phyloP scores from a whole-genome alignment of 2,888 invertebrate species.

The Tetrapedia diversipes region DNA sequence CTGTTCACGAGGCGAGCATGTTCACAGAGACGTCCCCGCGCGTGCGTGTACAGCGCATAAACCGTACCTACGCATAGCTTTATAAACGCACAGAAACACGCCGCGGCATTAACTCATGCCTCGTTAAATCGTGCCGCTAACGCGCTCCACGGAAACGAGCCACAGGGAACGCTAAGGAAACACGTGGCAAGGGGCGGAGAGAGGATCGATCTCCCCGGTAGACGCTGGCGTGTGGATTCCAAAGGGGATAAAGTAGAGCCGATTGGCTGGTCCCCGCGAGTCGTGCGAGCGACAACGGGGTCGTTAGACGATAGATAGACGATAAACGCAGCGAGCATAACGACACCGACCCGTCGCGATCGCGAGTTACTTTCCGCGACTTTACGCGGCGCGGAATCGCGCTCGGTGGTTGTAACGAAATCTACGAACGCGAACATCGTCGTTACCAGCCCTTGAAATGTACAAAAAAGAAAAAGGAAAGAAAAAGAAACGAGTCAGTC shows the following conservation, averaged over 20 bases:
- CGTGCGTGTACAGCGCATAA: background rate
- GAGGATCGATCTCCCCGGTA: slow-evolving; percentile 39
- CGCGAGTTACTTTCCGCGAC: background rate
- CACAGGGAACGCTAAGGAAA: slow-evolving; percentile 36
- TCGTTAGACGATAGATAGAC: too few relatives aligned
- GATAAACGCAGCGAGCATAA: slow-evolving; percentile 22
- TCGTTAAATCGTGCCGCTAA: slow-evolving; percentile 63
- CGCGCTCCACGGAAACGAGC: slow-evolving; percentile 31
- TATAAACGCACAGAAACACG: slow-evolving; percentile 55
- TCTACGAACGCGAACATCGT: background rate
- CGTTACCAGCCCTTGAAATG: background rate
- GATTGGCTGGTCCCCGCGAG: slow-evolving; percentile 27
- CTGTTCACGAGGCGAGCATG: too few relatives aligned
- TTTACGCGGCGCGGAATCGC: background rate
- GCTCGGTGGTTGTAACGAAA: background rate
- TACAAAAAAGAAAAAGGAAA: background rate
- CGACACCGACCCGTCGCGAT: background rate
- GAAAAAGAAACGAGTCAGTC: background rate
- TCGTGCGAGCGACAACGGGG: slow-evolving; percentile 4
- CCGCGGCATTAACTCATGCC: slow-evolving; percentile 66
- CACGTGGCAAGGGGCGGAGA: slow-evolving; percentile 22
- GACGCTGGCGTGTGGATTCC: slow-evolving; percentile 28
- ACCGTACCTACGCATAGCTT: slow-evolving; percentile 48
- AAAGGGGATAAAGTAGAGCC: slow-evolving; percentile 38
- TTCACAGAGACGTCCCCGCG: too few relatives aligned